phyloP scores from a whole-genome alignment of 2,797 vertebrate genomes.

The Pantherophis alleghaniensis region DNA sequence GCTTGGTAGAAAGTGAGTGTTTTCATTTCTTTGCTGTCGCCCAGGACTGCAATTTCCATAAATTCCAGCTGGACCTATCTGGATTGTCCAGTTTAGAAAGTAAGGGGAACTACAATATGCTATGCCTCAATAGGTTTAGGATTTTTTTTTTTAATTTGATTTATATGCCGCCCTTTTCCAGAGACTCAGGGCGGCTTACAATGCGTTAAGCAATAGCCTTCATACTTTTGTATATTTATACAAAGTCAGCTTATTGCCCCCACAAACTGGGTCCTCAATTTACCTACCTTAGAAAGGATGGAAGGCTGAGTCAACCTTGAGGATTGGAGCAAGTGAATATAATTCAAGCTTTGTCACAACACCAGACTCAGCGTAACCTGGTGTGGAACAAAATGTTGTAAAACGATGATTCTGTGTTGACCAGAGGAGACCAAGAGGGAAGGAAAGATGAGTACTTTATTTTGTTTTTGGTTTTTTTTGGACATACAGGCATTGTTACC shows the following conservation, averaged over 20 bases:
- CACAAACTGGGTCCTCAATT: too few relatives aligned
- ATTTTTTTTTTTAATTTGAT: too few relatives aligned
- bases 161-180: too few relatives aligned
- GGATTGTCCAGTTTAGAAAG: neutral
- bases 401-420: neutral
- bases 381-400: neutral
- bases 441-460: neutral
- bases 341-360: neutral
- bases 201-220: too few relatives aligned
- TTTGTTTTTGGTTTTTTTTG: neutral
- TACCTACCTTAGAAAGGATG: too few relatives aligned
- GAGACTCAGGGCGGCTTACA: too few relatives aligned
- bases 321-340: neutral
- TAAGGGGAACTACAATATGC: neutral
- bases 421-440: neutral
- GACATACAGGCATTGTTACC: neutral
- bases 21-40: neutral
- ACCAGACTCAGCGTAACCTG: neutral
- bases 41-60: neutral
- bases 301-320: too few relatives aligned
- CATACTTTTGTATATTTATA: too few relatives aligned
- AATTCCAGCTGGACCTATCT: neutral
- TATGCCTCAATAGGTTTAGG: neutral
- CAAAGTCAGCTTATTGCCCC: too few relatives aligned
- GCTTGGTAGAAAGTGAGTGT: neutral